Evolutionary conservation across 2,797 vertebrate genomes (phyloP).

Genomic region (Crypturellus tataupa): DNA sequence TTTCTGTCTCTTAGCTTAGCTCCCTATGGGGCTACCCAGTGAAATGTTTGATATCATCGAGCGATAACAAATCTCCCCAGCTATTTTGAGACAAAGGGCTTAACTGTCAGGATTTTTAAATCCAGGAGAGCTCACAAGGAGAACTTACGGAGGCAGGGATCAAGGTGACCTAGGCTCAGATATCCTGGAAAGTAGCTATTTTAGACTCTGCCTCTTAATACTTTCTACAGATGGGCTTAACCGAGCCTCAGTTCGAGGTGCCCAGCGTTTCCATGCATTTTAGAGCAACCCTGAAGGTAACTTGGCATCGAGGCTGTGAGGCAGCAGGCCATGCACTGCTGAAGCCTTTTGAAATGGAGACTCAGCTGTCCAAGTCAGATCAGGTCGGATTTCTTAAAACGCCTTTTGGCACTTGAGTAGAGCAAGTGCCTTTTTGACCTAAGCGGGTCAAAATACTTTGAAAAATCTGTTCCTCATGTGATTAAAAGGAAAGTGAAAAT

Average conservation of each 20-base stretch:
- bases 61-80: background rate
- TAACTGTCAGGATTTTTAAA: conserved; percentile 27
- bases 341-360: conserved; percentile 65
- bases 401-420: conserved; percentile 34
- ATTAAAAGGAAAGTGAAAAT: conserved; percentile 51
- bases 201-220: background rate
- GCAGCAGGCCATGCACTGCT: background rate
- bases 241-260: background rate
- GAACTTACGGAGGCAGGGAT: conserved; percentile 43
- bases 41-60: conserved; percentile 24
- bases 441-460: conserved; percentile 63
- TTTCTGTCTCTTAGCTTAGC: background rate
- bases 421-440: conserved; percentile 69
- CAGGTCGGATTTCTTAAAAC: conserved; percentile 63
- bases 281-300: background rate
- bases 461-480: conserved; percentile 60
- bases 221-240: background rate
- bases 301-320: background rate
- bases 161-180: background rate
- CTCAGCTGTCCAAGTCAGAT: conserved; percentile 48
- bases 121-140: background rate
- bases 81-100: conserved; percentile 14
- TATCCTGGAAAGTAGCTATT: background rate
- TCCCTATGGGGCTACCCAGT: background rate
- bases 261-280: background rate